Conservation (phyloP, 2,888 invertebrate species). For the Catocala nupta region DNA sequence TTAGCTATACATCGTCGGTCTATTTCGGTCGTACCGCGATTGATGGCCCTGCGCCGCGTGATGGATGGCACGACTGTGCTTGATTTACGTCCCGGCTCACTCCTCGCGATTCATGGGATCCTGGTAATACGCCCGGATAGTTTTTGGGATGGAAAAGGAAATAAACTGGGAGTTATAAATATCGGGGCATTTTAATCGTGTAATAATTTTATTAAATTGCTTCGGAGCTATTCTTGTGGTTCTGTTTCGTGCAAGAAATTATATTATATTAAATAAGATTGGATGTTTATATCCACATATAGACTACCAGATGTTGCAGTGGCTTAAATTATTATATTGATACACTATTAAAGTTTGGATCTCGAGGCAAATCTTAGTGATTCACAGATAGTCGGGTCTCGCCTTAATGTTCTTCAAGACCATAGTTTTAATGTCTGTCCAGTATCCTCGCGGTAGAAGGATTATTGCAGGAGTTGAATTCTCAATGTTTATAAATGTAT, state of each 20-base stretch:
- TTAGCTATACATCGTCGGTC: conserved; percentile 64
- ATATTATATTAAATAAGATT: too few species aligned
- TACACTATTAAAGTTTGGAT: too few species aligned
- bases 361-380: too few species aligned
- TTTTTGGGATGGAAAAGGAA: conserved; percentile 50
- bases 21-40: conserved; percentile 78
- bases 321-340: too few species aligned
- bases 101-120: conserved; percentile 72
- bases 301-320: too few species aligned
- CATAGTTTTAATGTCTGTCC: too few species aligned
- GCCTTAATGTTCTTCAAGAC: too few species aligned
- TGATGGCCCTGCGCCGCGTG: conserved; percentile 79
- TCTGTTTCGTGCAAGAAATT: background rate
- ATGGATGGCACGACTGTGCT: conserved; percentile 76
- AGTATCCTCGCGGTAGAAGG: too few species aligned
- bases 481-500: too few species aligned
- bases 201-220: conserved; percentile 52
- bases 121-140: conserved; percentile 63
- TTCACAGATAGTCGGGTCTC: too few species aligned
- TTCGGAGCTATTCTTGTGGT: conserved; percentile 35
- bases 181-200: conserved; percentile 55
- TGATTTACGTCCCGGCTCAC: conserved; percentile 80
- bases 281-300: too few species aligned
- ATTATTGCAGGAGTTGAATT: too few species aligned
- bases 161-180: conserved; percentile 48